Base-by-base conservation (phyloP, 1,140 invertebrate species). In the Odontomachus brunneus region DNA sequence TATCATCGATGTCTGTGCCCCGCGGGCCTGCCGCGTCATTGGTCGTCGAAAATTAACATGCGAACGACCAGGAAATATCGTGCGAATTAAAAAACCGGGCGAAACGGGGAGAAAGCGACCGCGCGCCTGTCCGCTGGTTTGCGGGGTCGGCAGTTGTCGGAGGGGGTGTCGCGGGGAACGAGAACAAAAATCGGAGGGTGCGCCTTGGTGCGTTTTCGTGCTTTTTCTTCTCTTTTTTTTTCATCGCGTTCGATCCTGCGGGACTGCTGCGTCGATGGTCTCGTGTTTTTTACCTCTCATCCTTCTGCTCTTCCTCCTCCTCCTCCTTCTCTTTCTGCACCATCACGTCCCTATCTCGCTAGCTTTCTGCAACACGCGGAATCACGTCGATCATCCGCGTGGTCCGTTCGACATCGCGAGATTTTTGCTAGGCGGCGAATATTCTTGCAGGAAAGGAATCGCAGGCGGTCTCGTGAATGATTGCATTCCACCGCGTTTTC, bases 41-140 rank as follows among this genome's bases (percentile, higher is more conserved):
- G 88, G 86, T 89, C 91, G 89, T 88, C 88, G 89, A 92, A 93
- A 93, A 93, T 93, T 93, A 93, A 93, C 91, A 92, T 92, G 90
- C 90, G 91, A 92, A 87, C 91, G 88, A 91, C 91, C 92, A 89
- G 88, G 86, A 92, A 92, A 92, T 92, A 91, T 89, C 88, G 84
- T 60, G 71, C 88, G 91, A 92, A 91, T 92, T 92, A 92, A 91
- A 92, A 92, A 91, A 84, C 82, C 65, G 60, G 48, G 57, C 63
- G 83, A 83, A 81, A 83, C 83, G 84, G 51, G 48, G 65, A 63
- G 62, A 51, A 38, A 74, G 29, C n/a, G 51, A n/a, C n/a, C 59
- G 29, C 44, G 76, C 62, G 59, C 49, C 17, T 57, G 75, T n/a
- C n/a, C n/a, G n/a, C n/a, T n/a, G 75, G 84, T 71, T 73, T 67